Evolutionary conservation across 2,797 vertebrate species (phyloP).

Genomic region (Galagoides demidoff): DNA sequence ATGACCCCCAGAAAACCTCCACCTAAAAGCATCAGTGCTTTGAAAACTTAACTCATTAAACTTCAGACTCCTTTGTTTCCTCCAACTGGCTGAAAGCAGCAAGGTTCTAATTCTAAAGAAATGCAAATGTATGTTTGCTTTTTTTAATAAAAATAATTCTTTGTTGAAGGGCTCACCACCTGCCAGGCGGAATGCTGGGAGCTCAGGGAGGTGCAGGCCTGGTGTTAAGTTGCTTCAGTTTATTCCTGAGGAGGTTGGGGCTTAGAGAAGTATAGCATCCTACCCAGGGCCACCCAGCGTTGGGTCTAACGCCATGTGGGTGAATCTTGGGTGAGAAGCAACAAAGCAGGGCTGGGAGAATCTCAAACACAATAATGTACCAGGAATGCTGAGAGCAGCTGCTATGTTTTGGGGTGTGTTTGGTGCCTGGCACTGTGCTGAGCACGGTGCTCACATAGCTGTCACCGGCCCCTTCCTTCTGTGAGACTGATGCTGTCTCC

Average conservation of each 20-base stretch:
- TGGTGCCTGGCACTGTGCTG: too few relatives aligned
- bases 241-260: neutral
- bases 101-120: neutral
- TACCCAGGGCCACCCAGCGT: neutral
- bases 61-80: neutral
- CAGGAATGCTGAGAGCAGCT: fast-evolving
- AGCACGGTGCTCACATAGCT: too few relatives aligned
- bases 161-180: fast-evolving
- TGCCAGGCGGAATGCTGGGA: neutral
- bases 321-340: neutral
- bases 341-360: neutral
- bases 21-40: neutral
- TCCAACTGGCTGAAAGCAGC: fast-evolving
- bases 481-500: fast-evolving
- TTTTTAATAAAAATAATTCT: neutral
- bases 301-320: fast-evolving
- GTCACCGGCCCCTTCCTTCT: fast-evolving
- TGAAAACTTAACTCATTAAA: too few relatives aligned
- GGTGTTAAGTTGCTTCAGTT: too few relatives aligned
- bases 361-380: fast-evolving
- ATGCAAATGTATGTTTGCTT: neutral
- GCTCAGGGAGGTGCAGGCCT: neutral
- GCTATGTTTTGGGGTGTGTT: fast-evolving
- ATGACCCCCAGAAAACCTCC: neutral
- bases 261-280: neutral